Conservation (phyloP, 2,113 vertebrate species). For the Jacana jacana region DNA sequence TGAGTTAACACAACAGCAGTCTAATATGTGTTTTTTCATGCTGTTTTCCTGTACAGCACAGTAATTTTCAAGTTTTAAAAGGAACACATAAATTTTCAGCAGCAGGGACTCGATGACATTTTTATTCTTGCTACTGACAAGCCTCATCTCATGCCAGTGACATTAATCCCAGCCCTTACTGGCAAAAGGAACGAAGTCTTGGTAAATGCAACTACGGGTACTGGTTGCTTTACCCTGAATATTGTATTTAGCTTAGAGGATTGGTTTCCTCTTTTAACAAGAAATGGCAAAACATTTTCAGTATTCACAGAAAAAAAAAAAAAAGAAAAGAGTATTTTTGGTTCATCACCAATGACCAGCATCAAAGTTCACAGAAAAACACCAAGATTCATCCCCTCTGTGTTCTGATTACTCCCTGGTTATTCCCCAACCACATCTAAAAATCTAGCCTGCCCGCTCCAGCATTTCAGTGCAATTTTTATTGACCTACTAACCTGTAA, state of each 20-base stretch:
- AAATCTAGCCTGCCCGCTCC: constrained; percentile 13
- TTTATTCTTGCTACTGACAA: not conserved
- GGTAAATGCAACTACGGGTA: not conserved
- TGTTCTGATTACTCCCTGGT: not conserved
- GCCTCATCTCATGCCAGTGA: not conserved
- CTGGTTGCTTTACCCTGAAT: not conserved
- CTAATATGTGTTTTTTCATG: not conserved
- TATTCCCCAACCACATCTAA: constrained; percentile 25
- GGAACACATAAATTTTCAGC: not conserved
- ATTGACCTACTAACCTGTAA: constrained; percentile 76
- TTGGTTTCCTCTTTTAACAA: not conserved
- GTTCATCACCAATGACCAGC: not conserved
- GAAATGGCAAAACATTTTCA: not conserved
- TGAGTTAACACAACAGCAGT: rapidly evolving
- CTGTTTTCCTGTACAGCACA: not conserved
- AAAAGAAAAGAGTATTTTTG: not conserved
- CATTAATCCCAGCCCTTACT: not conserved
- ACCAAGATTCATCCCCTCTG: not conserved
- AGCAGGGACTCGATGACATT: not conserved
- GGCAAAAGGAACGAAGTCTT: not conserved
- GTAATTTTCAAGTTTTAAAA: not conserved
- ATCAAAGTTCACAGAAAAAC: not conserved
- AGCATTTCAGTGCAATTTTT: constrained; percentile 79
- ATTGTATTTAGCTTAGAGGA: not conserved
- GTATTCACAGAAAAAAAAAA: not conserved